Evolutionary conservation across 53 echinoderm and acorn worm genomes (phyloP), one percentile per base, ranked within the genome.

Genomic region (Temnopleurus reevesii): DNA sequence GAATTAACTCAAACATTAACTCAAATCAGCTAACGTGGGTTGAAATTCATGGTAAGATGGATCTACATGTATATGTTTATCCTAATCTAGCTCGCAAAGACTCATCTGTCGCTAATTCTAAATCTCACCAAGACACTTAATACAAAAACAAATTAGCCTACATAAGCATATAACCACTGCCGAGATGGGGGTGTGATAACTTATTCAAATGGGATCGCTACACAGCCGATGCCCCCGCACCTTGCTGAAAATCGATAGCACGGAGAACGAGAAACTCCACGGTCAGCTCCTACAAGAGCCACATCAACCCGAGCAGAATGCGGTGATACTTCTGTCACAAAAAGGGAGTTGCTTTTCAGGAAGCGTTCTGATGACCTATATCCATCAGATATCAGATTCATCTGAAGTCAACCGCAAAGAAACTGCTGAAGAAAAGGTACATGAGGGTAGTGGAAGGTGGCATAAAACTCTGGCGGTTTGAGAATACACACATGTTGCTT

Each of bases 261-360:
- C 27, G 27, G 17, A 46, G 49, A 79, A 79, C 12, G 79, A 29
- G 79, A 51, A 79, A 47, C 49, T 79, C 46, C 46, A 25, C 79
- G 79, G 79, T 79, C 79, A 79, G 51, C 41, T 79, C 46, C 49
- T 79, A 49, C 79, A 79, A 46, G 79, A 47, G 46, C 49, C 49
- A 47, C 49, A 41, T 41, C 43, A 21, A 12, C 71, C 38, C 7
- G 71, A 41, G 79, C 12, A 79, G 49, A 79, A 49, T 79, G 4
- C 49, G 8, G 79, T 26, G 49, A 79, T 49, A 8, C 53, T 79
- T 15, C 27, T 27, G 79, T 79, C 46, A 79, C 12, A 15, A 79
- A 46, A 15, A 27, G 8, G 79, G 79, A 49, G 79, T 46, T 79
- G 28, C 79, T 79, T 79, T 49, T 27, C 30, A 46, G 51, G 71